These are phyloP conservation scores for Periophthalmodon schlosseri DNA, from an alignment of 2,113 vertebrate species.

Conservation along the genomic window DNA sequence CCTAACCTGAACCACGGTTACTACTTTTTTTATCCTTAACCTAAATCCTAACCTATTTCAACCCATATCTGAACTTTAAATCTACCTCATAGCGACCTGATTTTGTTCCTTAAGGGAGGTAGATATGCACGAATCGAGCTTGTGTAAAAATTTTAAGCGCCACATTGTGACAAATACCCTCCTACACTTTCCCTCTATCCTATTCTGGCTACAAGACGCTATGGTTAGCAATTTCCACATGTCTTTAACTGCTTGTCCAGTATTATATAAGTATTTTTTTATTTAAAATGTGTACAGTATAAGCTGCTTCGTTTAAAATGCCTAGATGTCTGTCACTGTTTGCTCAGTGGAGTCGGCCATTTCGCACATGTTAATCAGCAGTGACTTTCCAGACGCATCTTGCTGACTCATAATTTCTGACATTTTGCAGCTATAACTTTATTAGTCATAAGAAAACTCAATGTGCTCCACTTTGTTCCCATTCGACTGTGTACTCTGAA, in stretches of 20 bases:
- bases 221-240: too few relatives aligned
- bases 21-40: neutral
- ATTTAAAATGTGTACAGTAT: too few relatives aligned
- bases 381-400: neutral
- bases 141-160: too few relatives aligned
- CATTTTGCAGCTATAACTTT: neutral
- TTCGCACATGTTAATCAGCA: neutral
- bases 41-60: neutral
- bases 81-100: too few relatives aligned
- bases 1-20: neutral
- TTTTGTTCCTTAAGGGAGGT: too few relatives aligned
- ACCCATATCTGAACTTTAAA: neutral
- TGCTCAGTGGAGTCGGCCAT: neutral
- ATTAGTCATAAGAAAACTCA: neutral
- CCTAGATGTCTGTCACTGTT: neutral
- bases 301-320: neutral
- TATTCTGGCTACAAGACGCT: too few relatives aligned
- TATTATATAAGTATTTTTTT: too few relatives aligned
- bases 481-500: too few relatives aligned
- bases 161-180: too few relatives aligned
- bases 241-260: too few relatives aligned
- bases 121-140: too few relatives aligned
- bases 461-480: neutral
- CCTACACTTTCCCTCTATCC: too few relatives aligned
- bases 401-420: neutral